These are phyloP conservation scores for Amblyjoppa proteus DNA, from an alignment of 2,888 invertebrate species.

Conservation along the genomic window DNA sequence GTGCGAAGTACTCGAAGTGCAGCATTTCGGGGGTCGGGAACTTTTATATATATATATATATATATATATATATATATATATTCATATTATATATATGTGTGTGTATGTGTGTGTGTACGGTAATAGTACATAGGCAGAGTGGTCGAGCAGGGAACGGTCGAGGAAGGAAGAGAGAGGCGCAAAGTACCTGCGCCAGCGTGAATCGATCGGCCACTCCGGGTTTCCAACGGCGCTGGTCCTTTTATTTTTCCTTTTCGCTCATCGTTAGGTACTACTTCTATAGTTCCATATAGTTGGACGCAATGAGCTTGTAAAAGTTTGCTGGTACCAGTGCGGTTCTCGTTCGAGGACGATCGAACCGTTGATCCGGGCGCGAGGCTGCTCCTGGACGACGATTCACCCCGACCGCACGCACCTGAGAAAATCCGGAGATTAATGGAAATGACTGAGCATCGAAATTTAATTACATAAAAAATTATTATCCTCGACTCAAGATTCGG, in stretches of 20 bases:
- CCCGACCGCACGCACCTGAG: slow-evolving; percentile 44
- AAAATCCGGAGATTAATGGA: slow-evolving; percentile 35
- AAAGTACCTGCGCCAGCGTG: slow-evolving; percentile 58
- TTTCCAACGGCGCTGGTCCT: slow-evolving; percentile 2
- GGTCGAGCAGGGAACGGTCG: neutral
- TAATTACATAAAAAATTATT: neutral
- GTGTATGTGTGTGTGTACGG: slow-evolving; percentile 23
- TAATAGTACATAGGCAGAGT: slow-evolving; percentile 22
- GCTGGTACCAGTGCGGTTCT: slow-evolving; percentile 58
- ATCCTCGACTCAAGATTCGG: neutral
- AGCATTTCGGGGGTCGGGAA: slow-evolving; percentile 9
- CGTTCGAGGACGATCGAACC: slow-evolving; percentile 54
- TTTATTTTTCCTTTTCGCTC: slow-evolving; percentile 26
- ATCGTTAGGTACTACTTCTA: slow-evolving; percentile 41
- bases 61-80: too few relatives aligned
- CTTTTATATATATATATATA: too few relatives aligned
- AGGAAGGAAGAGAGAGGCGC: slow-evolving; percentile 26
- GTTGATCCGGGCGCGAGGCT: slow-evolving; percentile 52
- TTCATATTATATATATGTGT: neutral
- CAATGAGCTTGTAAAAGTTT: slow-evolving; percentile 57
- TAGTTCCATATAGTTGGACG: slow-evolving; percentile 45
- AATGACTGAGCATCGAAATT: neutral
- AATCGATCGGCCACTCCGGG: slow-evolving; percentile 56
- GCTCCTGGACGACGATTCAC: slow-evolving; percentile 58
- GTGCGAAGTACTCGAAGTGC: too few relatives aligned